These are phyloP conservation scores for Diplodus puntazzo DNA, from an alignment of 2,797 vertebrate species.

Conservation along the genomic window DNA sequence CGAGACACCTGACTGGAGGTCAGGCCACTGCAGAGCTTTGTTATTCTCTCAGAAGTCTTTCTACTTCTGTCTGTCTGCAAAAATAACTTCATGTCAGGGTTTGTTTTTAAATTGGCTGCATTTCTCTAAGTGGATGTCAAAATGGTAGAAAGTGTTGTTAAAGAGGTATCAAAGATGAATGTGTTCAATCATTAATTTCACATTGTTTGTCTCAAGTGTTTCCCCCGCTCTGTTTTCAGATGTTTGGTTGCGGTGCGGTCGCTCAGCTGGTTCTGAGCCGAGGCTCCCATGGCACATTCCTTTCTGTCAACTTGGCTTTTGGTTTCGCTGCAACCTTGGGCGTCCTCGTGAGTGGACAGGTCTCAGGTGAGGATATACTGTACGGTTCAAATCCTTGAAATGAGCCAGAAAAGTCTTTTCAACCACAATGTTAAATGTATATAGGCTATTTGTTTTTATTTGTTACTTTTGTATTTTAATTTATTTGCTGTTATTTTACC, in stretches of 20 bases:
- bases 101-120: neutral
- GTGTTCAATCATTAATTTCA: neutral
- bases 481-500: too few species aligned
- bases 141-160: neutral
- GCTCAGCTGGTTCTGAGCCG: constrained; percentile 88
- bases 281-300: constrained; percentile 87
- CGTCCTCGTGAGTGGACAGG: constrained; percentile 87
- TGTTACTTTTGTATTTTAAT: too few species aligned
- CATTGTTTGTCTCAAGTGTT: neutral
- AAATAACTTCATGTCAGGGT: constrained; percentile 3
- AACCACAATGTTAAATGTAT: too few species aligned
- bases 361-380: constrained; percentile 85
- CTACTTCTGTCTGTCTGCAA: constrained; percentile 23
- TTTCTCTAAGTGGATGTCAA: neutral
- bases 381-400: neutral
- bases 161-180: constrained; percentile 49
- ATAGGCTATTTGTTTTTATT: too few species aligned
- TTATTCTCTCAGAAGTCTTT: constrained; percentile 56
- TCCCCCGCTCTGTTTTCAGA: constrained; percentile 79
- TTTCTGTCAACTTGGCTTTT: constrained; percentile 91
- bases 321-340: constrained; percentile 89
- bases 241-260: constrained; percentile 91
- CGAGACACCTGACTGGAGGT: constrained; percentile 44
- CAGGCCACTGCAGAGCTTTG: constrained; percentile 26
- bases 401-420: too few species aligned